Conservation (phyloP, 2,113 vertebrate species). For the Paradisaea rubra region DNA sequence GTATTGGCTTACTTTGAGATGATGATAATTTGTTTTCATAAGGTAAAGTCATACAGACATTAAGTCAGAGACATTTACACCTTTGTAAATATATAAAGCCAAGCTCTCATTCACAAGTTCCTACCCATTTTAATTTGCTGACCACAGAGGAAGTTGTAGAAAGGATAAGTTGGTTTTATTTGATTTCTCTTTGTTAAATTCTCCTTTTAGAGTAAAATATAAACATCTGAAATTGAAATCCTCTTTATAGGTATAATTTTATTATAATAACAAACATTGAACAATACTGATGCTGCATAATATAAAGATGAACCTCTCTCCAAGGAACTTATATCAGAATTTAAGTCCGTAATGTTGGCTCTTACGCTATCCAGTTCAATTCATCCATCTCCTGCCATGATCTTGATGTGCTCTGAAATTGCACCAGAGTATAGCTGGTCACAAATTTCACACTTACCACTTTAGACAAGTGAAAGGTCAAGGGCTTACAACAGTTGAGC, state of each 20-base stretch:
- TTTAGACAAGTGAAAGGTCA: slow-evolving; percentile 58
- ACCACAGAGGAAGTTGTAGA: background rate
- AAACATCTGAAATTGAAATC: background rate
- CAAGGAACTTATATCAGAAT: background rate
- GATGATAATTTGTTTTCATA: background rate
- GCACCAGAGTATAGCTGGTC: slow-evolving; percentile 40
- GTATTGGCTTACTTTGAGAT: background rate
- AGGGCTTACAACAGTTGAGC: slow-evolving; percentile 43
- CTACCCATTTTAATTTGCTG: background rate
- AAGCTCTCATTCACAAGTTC: background rate
- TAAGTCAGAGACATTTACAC: background rate
- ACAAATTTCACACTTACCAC: slow-evolving; percentile 55
- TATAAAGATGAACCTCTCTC: background rate
- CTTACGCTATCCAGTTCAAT: slow-evolving; percentile 22
- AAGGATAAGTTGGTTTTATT: background rate
- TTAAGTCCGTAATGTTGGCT: background rate
- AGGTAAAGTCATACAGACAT: background rate
- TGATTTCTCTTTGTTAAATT: background rate
- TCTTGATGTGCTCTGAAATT: slow-evolving; percentile 51
- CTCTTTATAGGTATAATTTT: background rate
- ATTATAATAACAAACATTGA: background rate
- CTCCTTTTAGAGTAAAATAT: background rate
- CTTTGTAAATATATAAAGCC: background rate
- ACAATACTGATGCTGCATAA: background rate
- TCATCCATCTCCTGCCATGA: slow-evolving; percentile 22